Evolutionary conservation across 2,113 vertebrate species (phyloP), one percentile per base, ranked within the genome.

Genomic region (Urocitellus parryii): DNA sequence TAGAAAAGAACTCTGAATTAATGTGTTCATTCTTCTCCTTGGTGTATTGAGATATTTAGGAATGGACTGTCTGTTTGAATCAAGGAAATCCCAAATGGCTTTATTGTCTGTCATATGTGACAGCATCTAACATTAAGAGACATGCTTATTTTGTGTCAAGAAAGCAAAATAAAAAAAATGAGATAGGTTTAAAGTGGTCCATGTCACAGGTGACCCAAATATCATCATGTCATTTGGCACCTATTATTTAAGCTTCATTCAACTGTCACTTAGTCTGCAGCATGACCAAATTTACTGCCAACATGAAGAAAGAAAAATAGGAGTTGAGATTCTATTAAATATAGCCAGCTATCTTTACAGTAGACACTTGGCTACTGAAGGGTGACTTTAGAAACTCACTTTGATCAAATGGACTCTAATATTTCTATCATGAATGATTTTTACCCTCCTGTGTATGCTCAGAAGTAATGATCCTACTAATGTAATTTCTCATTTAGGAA

Each of bases 381-480:
- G 82, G 39, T 72, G 34, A 61, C 58, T 91, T 84, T 63, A 67
- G 83, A 94, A 91, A 80, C 45, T 45, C 84, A 53, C 42, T 88
- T 88, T 32, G 37, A 58, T 83, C 61, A 94, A 58, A 58, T 67
- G 4, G 32, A 18, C 77, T 87, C 77, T 68, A 24, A 29, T 90
- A 81, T 87, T 82, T 95, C 86, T 67, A 4, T 72, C 29, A 14
- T 12, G n/a, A 78, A 39, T 94, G 63, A 37, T 29, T 63, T 83
- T 72, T 65, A 20, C 16, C 25, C 25, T 87, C 70, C 32, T 65
- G 29, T 39, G 42, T 48, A 2, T 58, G 45, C 45, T 87, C 17
- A 39, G n/a, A 48, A 22, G 32, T 77, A 83, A 78, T 51, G 53
- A 18, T 88, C 45, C 25, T 13, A 6, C 53, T 78, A 29, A 73